Evolutionary conservation across 2,797 vertebrate genomes (phyloP).

Genomic region (Macropus fuliginosus): DNA sequence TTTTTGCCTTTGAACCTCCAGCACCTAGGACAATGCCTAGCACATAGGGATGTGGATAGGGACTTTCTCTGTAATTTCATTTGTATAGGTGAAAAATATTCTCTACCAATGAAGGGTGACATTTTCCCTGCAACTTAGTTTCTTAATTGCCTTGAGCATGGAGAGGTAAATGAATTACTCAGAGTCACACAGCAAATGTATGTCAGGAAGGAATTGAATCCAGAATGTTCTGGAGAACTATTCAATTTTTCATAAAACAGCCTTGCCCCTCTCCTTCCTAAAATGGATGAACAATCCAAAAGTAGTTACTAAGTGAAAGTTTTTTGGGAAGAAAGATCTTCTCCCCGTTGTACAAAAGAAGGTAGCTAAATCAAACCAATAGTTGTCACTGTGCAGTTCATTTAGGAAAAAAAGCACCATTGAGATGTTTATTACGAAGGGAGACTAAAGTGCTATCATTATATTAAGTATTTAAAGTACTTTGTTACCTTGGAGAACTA

Average conservation of each 20-base stretch:
- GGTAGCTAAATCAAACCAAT: neutral
- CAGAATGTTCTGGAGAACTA: neutral
- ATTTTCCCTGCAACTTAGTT: neutral
- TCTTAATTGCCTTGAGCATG: neutral
- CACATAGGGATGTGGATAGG: neutral
- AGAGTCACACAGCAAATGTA: neutral
- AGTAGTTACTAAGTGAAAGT: neutral
- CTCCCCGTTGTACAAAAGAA: neutral
- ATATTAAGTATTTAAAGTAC: neutral
- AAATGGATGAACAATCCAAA: neutral
- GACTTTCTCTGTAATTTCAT: neutral
- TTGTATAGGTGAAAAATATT: neutral
- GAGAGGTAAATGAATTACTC: neutral
- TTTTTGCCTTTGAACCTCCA: neutral
- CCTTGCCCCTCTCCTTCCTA: neutral
- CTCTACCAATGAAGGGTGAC: neutral
- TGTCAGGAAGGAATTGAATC: neutral
- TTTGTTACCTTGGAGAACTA: neutral
- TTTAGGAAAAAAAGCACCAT: neutral
- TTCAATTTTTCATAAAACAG: neutral
- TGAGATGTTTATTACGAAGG: neutral
- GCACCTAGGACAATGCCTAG: neutral
- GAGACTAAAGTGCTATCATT: neutral
- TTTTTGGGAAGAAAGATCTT: neutral
- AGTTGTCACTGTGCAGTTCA: neutral